Conservation (phyloP, 2,113 vertebrate genomes). For the Trematocara marginatum region DNA sequence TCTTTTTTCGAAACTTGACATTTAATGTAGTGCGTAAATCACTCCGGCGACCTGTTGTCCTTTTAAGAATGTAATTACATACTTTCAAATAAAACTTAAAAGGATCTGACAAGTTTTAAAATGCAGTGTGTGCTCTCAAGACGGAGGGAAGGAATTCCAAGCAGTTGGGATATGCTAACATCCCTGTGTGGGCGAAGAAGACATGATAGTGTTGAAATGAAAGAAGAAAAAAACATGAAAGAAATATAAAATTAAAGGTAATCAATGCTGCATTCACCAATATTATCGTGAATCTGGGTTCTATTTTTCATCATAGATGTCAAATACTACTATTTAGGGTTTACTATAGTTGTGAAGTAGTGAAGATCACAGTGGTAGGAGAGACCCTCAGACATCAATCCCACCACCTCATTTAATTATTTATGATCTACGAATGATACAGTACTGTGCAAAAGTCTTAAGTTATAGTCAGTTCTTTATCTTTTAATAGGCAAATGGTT, state of each 20-base stretch:
- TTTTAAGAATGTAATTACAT: conserved; percentile 99
- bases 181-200: conserved; percentile 76
- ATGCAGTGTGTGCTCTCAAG: conserved; percentile 89
- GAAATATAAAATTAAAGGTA: background rate
- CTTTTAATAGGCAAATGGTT: background rate
- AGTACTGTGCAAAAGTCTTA: background rate
- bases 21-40: conserved; percentile 98
- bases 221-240: background rate
- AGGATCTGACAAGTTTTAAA: conserved; percentile 98
- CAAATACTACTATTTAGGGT: background rate
- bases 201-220: background rate
- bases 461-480: background rate
- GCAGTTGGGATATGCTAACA: conserved; percentile 97
- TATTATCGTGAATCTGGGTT: background rate
- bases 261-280: background rate
- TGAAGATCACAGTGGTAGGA: background rate
- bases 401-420: background rate
- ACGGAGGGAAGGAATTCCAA: conserved; percentile 94
- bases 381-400: background rate
- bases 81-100: conserved; percentile 99
- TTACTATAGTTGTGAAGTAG: background rate
- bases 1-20: conserved; percentile 90
- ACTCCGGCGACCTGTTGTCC: conserved; percentile 88
- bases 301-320: background rate
- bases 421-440: background rate